Conservation (phyloP, 2,797 vertebrate species). For the Jordanella pulchra region DNA sequence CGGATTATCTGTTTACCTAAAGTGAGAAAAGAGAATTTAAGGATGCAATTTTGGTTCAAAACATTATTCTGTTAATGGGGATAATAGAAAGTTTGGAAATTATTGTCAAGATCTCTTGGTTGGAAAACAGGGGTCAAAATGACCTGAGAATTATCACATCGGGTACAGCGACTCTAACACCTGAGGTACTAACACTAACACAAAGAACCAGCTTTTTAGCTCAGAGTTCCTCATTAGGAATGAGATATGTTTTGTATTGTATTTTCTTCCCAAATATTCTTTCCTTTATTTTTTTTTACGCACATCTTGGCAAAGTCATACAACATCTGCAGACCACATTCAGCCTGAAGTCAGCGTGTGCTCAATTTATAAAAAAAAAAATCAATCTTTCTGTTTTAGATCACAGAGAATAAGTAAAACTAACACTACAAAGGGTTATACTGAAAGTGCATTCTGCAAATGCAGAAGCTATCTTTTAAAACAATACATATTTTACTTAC, state of each 20-base stretch:
- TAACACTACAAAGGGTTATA: background rate
- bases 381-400: background rate
- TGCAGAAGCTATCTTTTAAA: background rate
- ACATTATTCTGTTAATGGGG: background rate
- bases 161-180: conserved; percentile 28
- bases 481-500: background rate
- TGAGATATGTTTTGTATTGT: background rate
- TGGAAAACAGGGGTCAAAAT: conserved; percentile 19
- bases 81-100: background rate
- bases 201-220: background rate
- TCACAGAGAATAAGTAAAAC: background rate
- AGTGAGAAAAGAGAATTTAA: background rate
- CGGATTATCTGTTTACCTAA: background rate
- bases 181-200: conserved; percentile 6
- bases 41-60: background rate
- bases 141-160: conserved; percentile 43
- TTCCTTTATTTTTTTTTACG: background rate
- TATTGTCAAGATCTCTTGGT: conserved; percentile 13
- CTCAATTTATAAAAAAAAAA: background rate
- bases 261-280: background rate
- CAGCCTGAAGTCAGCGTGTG: background rate
- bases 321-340: conserved; percentile 17
- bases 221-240: background rate
- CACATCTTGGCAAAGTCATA: conserved; percentile 8
- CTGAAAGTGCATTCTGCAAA: background rate